A percentile compares a stretch with the other conserved stretches of the same genome.
phyloP scores from a whole-genome alignment of 2,888 invertebrate genomes.

The Coleophora flavipennella region DNA sequence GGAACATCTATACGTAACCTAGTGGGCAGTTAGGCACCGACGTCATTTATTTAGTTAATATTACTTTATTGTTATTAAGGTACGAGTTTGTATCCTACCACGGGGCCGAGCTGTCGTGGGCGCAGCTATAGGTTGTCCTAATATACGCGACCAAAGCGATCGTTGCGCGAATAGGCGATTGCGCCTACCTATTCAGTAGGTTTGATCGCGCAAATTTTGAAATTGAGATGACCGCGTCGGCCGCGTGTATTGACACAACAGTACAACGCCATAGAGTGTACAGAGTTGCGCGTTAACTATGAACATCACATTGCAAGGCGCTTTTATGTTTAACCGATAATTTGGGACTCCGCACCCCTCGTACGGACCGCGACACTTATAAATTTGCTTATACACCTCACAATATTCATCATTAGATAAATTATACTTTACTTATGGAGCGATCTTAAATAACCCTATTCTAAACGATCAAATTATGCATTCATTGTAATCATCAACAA shows the following conservation, averaged over 20 bases:
- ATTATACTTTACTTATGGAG: conserved; percentile 70
- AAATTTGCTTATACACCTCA: conserved; percentile 58
- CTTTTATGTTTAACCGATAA: conserved; percentile 55
- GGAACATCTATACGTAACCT: conserved; percentile 46
- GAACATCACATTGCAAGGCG: conserved; percentile 66
- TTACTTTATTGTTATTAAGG: conserved; percentile 41
- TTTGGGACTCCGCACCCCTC: conserved; percentile 61
- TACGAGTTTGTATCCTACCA: conserved; percentile 38
- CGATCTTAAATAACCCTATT: conserved; percentile 72
- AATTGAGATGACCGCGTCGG: too few species aligned
- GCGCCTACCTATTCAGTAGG: too few species aligned
- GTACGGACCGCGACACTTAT: conserved; percentile 56
- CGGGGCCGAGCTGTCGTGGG: not conserved
- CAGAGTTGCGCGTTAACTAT: conserved; percentile 58
- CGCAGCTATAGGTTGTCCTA: too few species aligned
- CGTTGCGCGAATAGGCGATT: too few species aligned
- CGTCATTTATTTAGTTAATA: conserved; percentile 43
- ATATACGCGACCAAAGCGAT: too few species aligned
- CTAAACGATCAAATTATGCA: conserved; percentile 70
- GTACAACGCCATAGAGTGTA: conserved; percentile 52
- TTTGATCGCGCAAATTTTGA: too few species aligned
- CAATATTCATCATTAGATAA: conserved; percentile 62
- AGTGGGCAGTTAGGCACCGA: conserved; percentile 54
- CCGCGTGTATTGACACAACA: too few species aligned
- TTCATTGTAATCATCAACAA: conserved; percentile 60